phyloP scores from a whole-genome alignment of 2,888 invertebrate species.

The Ramazzottius varieornatus region DNA sequence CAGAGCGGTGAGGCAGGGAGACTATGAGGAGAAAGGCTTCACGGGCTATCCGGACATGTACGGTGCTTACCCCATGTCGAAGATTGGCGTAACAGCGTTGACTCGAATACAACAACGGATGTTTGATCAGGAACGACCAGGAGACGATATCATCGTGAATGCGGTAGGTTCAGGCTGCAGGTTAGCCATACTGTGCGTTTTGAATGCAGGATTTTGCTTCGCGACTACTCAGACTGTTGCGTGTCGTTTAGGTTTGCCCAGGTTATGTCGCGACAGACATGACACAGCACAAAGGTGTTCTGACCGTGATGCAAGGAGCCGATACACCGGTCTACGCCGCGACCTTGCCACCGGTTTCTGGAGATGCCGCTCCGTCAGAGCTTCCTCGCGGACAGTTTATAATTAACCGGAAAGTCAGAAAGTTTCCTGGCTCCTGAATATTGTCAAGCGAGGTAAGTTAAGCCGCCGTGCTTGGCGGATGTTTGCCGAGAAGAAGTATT shows the following conservation, averaged over 20 bases:
- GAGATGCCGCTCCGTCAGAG: no score
- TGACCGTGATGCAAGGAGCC: slow-evolving; percentile 20
- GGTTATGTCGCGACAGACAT: slow-evolving; percentile 24
- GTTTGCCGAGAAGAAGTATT: no score
- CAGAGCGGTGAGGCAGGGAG: slow-evolving; percentile 11
- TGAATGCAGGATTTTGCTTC: not conserved
- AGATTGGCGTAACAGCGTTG: slow-evolving; percentile 19
- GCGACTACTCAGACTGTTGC: not conserved
- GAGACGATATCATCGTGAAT: slow-evolving; percentile 10
- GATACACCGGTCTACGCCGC: slow-evolving; percentile 15
- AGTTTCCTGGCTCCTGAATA: no score
- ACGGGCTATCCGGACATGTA: slow-evolving; percentile 9
- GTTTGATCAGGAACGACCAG: slow-evolving; percentile 12
- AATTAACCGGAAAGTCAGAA: not conserved
- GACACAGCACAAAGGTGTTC: slow-evolving; percentile 19
- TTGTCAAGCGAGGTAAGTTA: no score
- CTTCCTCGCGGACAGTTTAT: not conserved
- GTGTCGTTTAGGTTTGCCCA: slow-evolving; percentile 20
- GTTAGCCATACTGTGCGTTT: not conserved
- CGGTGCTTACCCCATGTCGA: slow-evolving; percentile 18
- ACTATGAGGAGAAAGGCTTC: slow-evolving; percentile 15
- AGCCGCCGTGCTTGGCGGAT: no score
- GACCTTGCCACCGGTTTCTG: no score
- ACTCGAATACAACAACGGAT: slow-evolving; percentile 15
- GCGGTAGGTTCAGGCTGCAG: not conserved